phyloP scores from a whole-genome alignment of 2,888 invertebrate genomes.

The Drosophila histrio region DNA sequence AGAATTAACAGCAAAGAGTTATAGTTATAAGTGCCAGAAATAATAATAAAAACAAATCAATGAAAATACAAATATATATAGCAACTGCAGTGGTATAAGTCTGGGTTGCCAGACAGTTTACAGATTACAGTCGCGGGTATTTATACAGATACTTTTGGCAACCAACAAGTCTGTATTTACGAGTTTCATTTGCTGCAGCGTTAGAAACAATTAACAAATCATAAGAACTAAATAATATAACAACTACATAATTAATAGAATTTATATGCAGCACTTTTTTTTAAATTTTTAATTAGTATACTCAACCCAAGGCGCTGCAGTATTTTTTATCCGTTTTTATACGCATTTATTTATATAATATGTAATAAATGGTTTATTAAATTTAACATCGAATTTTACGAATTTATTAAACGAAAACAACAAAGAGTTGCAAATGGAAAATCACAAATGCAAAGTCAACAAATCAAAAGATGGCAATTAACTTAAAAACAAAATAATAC shows the following conservation, averaged over 20 bases:
- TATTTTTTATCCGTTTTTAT: conserved; percentile 63
- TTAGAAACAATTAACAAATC: conserved; percentile 3
- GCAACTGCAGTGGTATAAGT: conserved; percentile 20
- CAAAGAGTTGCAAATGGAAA: conserved; percentile 43
- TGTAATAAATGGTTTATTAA: conserved; percentile 77
- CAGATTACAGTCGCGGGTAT: conserved; percentile 29
- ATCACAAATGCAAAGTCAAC: conserved; percentile 38
- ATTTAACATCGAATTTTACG: conserved; percentile 83
- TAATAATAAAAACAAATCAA: conserved; percentile 6
- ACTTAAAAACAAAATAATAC: conserved; percentile 57
- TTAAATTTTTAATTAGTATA: conserved; percentile 11
- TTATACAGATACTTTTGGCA: conserved; percentile 21
- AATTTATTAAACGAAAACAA: conserved; percentile 71
- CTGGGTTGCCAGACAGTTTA: conserved; percentile 5
- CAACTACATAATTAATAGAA: conserved; percentile 31
- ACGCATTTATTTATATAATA: conserved; percentile 66
- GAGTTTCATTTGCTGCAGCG: conserved; percentile 61
- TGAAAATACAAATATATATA: conserved; percentile 24
- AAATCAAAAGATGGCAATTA: conserved; percentile 66
- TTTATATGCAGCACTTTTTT: conserved; percentile 45
- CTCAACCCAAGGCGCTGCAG: conserved; percentile 33
- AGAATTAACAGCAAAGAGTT: conserved; percentile 38
- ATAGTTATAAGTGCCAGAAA: conserved; percentile 26
- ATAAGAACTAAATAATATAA: conserved; percentile 8
- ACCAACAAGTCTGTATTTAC: conserved; percentile 43